These are phyloP conservation scores for Napeogenes sylphis DNA, from an alignment of 2,888 invertebrate species.

Conservation along the genomic window DNA sequence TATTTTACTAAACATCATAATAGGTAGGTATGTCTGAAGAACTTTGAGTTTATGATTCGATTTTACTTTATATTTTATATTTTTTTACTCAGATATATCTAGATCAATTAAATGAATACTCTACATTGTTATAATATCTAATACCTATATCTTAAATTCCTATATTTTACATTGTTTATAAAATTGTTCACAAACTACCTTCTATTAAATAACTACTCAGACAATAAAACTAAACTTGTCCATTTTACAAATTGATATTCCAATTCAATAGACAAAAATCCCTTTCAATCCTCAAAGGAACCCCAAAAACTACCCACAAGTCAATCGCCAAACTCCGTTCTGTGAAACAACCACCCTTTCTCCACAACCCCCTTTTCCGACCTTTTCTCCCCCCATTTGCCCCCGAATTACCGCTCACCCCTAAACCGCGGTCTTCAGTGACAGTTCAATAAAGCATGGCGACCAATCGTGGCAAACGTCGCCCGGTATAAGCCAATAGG, in stretches of 20 bases:
- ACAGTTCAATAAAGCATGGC: constrained; percentile 76
- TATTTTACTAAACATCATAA: not conserved
- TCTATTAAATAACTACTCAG: not conserved
- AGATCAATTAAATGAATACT: too few species aligned
- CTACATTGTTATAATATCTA: too few species aligned
- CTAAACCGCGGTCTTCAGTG: constrained; percentile 74
- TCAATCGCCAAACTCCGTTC: constrained; percentile 76
- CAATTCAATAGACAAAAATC: constrained; percentile 31
- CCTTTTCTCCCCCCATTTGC: constrained; percentile 52
- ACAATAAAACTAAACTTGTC: constrained; percentile 6
- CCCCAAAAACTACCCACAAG: constrained; percentile 76
- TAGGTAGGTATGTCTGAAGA: too few species aligned
- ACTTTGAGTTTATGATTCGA: too few species aligned
- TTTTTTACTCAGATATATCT: too few species aligned
- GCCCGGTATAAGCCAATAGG: constrained; percentile 77
- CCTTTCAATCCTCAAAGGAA: constrained; percentile 49
- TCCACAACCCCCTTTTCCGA: constrained; percentile 36
- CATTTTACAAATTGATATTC: constrained; percentile 16
- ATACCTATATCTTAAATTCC: too few species aligned
- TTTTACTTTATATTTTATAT: too few species aligned
- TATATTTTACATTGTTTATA: not conserved
- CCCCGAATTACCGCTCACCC: constrained; percentile 73
- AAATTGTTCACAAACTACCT: not conserved
- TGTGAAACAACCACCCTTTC: constrained; percentile 50
- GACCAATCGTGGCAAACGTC: constrained; percentile 77